Evolutionary conservation across 2,113 vertebrate species (phyloP).

Genomic region (Centrocercus urophasianus): DNA sequence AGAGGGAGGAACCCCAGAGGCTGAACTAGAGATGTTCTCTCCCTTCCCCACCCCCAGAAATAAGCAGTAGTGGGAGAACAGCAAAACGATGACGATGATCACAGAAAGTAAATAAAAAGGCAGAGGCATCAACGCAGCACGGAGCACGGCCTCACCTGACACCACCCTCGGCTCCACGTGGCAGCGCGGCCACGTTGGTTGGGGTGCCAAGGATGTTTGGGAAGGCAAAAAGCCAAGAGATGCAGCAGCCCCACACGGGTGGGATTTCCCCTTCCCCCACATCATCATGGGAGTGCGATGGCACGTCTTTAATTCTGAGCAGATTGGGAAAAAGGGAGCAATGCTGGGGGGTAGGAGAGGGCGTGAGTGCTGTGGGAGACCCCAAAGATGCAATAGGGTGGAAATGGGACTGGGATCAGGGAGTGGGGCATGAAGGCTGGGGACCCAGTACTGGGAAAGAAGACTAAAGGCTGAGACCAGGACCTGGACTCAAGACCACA

Average conservation of each 20-base stretch:
- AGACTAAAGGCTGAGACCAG: no score
- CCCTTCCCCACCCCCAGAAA: no score
- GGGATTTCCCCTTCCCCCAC: no score
- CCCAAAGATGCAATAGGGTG: not conserved
- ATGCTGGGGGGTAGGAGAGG: not conserved
- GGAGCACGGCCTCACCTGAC: fast-evolving
- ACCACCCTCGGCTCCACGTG: not conserved
- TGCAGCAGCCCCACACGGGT: no score
- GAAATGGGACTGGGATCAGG: not conserved
- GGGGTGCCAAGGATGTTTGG: not conserved
- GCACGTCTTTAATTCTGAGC: not conserved
- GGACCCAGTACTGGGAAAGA: no score
- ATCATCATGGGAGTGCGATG: fast-evolving
- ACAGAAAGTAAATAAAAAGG: no score
- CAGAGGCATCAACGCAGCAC: fast-evolving
- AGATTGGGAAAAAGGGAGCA: not conserved
- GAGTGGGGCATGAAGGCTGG: no score
- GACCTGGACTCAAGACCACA: no score
- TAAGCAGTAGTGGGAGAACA: not conserved
- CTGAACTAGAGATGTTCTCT: not conserved
- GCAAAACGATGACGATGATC: no score
- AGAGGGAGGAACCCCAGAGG: fast-evolving
- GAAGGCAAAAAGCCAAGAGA: not conserved
- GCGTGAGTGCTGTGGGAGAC: not conserved
- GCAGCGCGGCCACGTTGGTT: not conserved